Percentiles rank a stretch among this genome's conserved stretches.
Conservation (phyloP, 2,113 vertebrate species). For the Pristiophorus japonicus region DNA sequence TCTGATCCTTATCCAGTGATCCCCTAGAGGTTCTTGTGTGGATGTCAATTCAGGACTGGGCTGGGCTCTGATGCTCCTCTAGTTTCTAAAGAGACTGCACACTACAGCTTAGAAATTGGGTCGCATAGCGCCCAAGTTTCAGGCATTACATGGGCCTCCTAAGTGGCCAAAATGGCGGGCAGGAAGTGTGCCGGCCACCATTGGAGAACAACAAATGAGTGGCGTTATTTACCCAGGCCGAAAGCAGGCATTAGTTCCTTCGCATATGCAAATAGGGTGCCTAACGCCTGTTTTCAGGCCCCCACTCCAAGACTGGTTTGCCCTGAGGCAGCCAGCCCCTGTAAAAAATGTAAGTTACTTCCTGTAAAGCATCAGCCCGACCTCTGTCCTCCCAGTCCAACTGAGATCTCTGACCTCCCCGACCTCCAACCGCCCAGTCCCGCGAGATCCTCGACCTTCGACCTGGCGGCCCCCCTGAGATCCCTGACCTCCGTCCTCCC, state of each 20-base stretch:
- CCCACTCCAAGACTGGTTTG: not conserved
- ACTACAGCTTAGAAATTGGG: not conserved
- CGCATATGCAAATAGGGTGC: not conserved
- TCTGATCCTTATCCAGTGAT: not conserved
- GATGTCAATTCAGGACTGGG: not conserved
- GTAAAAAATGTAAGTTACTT: not conserved
- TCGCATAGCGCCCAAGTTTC: not conserved
- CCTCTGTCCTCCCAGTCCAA: not conserved
- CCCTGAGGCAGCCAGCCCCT: not conserved
- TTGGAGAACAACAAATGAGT: not conserved
- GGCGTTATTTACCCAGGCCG: too few relatives aligned
- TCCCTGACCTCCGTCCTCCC: too few relatives aligned
- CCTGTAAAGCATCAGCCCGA: not conserved
- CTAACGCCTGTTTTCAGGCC: not conserved
- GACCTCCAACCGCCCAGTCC: not conserved
- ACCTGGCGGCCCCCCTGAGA: too few relatives aligned
- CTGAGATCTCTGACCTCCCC: not conserved
- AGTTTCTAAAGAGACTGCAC: not conserved
- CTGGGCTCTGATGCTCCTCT: not conserved
- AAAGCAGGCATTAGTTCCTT: not conserved
- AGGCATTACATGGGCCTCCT: not conserved
- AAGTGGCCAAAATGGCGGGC: not conserved
- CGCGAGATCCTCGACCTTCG: too few relatives aligned
- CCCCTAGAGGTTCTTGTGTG: not conserved
- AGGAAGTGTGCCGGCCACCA: not conserved